These are phyloP conservation scores for Scleropages formosus DNA, from an alignment of 2,797 vertebrate genomes.

Conservation along the genomic window DNA sequence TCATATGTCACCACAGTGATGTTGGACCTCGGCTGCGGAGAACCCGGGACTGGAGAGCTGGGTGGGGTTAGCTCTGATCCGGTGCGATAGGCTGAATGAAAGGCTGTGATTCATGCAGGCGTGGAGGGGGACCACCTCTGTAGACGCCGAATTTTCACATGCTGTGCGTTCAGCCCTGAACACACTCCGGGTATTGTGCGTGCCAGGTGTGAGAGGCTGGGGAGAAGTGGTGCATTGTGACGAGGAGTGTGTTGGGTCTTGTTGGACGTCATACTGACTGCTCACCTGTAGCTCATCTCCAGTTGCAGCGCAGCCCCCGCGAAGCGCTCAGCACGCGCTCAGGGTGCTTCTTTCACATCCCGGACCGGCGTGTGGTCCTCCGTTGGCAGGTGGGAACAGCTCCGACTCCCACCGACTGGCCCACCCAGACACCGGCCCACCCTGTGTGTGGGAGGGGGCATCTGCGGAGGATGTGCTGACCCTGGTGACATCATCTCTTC, in stretches of 20 bases:
- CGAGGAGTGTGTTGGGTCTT: slow-evolving; percentile 11
- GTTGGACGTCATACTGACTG: neutral
- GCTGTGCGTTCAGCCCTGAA: slow-evolving; percentile 8
- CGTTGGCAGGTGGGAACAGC: slow-evolving; percentile 38
- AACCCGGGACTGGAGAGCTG: slow-evolving; percentile 51
- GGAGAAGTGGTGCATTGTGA: neutral
- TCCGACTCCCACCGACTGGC: neutral
- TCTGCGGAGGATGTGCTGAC: slow-evolving; percentile 28
- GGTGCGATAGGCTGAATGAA: slow-evolving; percentile 59
- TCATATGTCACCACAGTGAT: slow-evolving; percentile 49
- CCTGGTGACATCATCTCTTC: slow-evolving; percentile 22
- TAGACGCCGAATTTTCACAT: slow-evolving; percentile 52
- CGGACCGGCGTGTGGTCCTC: slow-evolving; percentile 47
- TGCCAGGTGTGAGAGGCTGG: neutral
- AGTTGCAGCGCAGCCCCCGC: neutral
- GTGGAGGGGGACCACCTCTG: slow-evolving; percentile 61
- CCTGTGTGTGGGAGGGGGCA: slow-evolving; percentile 1
- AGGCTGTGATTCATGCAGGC: slow-evolving; percentile 51
- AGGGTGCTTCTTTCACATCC: no score
- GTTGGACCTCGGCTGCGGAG: slow-evolving; percentile 61
- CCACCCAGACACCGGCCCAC: slow-evolving; percentile 22
- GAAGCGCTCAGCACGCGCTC: no score
- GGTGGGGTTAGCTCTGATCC: slow-evolving; percentile 60
- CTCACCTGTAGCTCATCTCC: neutral
- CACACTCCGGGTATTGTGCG: neutral